Percentiles rank a stretch among this genome's conserved stretches.
phyloP scores from a whole-genome alignment of 2,888 invertebrate genomes.

The Cephus runcator region DNA sequence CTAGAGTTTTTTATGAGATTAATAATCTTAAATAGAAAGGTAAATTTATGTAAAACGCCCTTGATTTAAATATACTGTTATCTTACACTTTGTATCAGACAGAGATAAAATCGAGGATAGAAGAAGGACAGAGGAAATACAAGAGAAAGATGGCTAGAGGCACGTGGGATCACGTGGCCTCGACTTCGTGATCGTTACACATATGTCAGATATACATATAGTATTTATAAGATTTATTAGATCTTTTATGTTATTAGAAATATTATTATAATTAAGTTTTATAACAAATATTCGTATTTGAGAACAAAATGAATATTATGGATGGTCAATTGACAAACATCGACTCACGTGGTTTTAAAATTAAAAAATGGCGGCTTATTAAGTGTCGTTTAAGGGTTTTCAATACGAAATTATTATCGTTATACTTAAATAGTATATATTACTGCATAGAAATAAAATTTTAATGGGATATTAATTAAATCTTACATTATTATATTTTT shows the following conservation, averaged over 20 bases:
- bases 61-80: neutral
- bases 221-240: neutral
- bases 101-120: slow-evolving; percentile 20
- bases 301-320: neutral
- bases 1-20: neutral
- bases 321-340: neutral
- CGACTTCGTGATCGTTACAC: slow-evolving; percentile 18
- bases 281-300: neutral
- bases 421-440: neutral
- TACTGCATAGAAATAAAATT: neutral
- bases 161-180: slow-evolving; percentile 58
- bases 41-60: neutral
- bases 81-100: slow-evolving; percentile 8
- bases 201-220: neutral
- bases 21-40: neutral
- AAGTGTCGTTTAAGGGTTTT: neutral
- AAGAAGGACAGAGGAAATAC: neutral
- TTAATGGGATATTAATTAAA: neutral
- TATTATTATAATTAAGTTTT: neutral
- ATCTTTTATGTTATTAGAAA: neutral
- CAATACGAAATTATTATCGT: neutral
- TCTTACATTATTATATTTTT: neutral
- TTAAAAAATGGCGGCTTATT: neutral
- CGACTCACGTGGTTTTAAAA: neutral
- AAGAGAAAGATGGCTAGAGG: slow-evolving; percentile 33